These are phyloP conservation scores for Ptilonorhynchus violaceus DNA, from an alignment of 2,113 vertebrate species.

Conservation along the genomic window DNA sequence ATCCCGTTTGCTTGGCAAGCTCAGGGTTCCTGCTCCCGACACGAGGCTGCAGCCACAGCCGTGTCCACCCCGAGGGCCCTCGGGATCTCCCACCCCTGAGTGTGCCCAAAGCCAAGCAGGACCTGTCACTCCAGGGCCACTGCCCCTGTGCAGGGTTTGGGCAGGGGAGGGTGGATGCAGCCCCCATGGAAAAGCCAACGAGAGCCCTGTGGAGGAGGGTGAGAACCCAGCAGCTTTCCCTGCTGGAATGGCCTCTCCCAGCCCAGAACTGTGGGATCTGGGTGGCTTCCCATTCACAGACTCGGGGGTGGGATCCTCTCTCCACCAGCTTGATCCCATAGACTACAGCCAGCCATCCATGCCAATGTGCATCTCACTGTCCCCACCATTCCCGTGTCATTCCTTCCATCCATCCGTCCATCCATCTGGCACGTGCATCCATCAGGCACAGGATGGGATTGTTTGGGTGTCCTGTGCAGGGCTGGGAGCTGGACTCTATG, in stretches of 20 bases:
- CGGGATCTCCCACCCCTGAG: not conserved
- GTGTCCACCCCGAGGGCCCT: not conserved
- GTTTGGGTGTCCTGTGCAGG: too few species aligned
- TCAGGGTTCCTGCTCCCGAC: rapidly evolving
- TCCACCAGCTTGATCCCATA: not conserved
- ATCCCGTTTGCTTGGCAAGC: not conserved
- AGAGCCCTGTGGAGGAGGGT: not conserved
- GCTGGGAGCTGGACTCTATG: too few species aligned
- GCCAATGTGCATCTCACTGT: too few species aligned
- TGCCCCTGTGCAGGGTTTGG: not conserved
- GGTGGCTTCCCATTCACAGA: rapidly evolving
- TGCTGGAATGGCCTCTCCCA: not conserved
- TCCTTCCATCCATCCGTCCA: not conserved
- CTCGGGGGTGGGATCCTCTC: rapidly evolving
- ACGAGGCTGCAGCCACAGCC: not conserved
- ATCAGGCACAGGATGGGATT: too few species aligned
- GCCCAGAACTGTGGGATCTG: not conserved
- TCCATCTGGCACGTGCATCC: not conserved
- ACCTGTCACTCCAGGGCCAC: not conserved
- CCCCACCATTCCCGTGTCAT: too few species aligned
- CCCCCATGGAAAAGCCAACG: rapidly evolving
- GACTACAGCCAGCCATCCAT: not conserved
- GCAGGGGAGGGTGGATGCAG: not conserved
- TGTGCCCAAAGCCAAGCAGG: not conserved
- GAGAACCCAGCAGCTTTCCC: not conserved